phyloP scores from a whole-genome alignment of 2,797 vertebrate genomes.

The Aulostomus chinensis region DNA sequence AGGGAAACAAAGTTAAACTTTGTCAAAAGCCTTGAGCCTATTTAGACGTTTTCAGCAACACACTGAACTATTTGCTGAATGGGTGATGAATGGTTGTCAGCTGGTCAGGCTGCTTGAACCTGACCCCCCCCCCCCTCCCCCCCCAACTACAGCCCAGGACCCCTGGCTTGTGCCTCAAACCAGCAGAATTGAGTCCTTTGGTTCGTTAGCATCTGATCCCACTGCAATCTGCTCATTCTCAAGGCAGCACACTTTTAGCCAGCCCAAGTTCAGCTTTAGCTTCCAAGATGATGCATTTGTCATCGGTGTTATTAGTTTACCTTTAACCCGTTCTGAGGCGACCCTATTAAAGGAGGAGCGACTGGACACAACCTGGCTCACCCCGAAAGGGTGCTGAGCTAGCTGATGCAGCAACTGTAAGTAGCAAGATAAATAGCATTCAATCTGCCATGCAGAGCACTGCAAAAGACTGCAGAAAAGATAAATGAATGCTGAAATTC shows the following conservation, averaged over 20 bases:
- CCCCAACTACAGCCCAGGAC: slow-evolving; percentile 76
- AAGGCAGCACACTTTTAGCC: slow-evolving; percentile 75
- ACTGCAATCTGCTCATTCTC: slow-evolving; percentile 70
- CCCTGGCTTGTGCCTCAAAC: slow-evolving; percentile 72
- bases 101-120: slow-evolving; percentile 69
- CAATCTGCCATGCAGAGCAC: slow-evolving; percentile 34
- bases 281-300: slow-evolving; percentile 77
- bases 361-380: slow-evolving; percentile 69
- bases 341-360: slow-evolving; percentile 76
- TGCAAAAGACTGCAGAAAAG: slow-evolving; percentile 49
- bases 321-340: slow-evolving; percentile 69
- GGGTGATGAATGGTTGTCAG: slow-evolving; percentile 80
- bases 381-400: slow-evolving; percentile 56
- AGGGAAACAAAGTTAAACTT: too few species aligned
- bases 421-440: slow-evolving; percentile 56
- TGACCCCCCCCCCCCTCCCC: slow-evolving; percentile 64
- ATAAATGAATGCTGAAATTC: slow-evolving; percentile 66
- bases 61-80: slow-evolving; percentile 28
- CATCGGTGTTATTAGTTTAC: slow-evolving; percentile 79
- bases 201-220: slow-evolving; percentile 73
- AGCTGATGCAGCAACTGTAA: slow-evolving; percentile 53
- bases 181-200: slow-evolving; percentile 77
- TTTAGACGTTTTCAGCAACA: too few species aligned
- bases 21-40: too few species aligned
- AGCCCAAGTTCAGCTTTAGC: slow-evolving; percentile 61